Conservation (phyloP, 2,113 vertebrate genomes). For the Sebastes schlegelii region DNA sequence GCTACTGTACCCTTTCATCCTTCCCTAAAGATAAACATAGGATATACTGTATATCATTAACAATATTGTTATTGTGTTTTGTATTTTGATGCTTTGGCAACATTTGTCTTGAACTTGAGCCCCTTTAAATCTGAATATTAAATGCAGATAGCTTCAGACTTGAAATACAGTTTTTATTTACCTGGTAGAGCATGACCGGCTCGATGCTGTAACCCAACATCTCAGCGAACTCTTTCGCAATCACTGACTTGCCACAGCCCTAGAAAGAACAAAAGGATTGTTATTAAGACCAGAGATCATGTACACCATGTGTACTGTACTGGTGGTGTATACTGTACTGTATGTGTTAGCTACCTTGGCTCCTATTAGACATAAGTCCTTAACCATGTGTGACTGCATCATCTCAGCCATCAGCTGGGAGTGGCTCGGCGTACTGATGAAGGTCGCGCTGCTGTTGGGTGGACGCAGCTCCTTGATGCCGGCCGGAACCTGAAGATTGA, state of each 20-base stretch:
- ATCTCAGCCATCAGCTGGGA: conserved; percentile 91
- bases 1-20: background rate
- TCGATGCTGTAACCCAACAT: conserved; percentile 92
- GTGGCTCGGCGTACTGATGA: conserved; percentile 91
- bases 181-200: conserved; percentile 97
- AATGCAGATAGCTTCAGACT: background rate
- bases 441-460: conserved; percentile 76
- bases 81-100: background rate
- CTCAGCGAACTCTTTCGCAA: conserved; percentile 92
- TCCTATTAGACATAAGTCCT: conserved; percentile 96
- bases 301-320: too few species aligned
- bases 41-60: background rate
- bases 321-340: background rate
- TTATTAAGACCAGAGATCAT: background rate
- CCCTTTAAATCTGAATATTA: background rate
- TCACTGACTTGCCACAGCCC: conserved; percentile 97
- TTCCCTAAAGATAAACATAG: background rate
- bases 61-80: too few species aligned
- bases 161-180: conserved; percentile 61
- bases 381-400: conserved; percentile 96
- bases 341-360: conserved; percentile 86
- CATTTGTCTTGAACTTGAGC: too few species aligned
- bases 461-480: conserved; percentile 82
- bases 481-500: conserved; percentile 86
- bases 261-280: conserved; percentile 60